These are phyloP conservation scores for Drosophila chauvacae DNA, from an alignment of 1,140 invertebrate species.

Conservation along the genomic window DNA sequence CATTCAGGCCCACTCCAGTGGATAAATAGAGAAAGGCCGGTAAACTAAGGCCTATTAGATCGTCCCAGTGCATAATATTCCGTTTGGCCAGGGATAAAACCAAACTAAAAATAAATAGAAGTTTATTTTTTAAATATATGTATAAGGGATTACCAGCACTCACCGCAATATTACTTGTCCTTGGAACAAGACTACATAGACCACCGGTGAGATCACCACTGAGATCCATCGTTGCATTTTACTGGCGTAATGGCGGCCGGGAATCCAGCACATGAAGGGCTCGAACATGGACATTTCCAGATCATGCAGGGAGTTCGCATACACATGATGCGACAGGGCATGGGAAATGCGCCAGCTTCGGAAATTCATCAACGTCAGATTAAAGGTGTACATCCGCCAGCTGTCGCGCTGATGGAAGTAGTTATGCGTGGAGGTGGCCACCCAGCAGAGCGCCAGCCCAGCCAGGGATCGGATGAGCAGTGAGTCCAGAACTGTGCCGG, in stretches of 20 bases:
- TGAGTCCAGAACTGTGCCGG: slow-evolving; percentile 85
- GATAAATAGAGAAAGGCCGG: slow-evolving; percentile 85
- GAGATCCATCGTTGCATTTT: slow-evolving; percentile 82
- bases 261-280: slow-evolving; percentile 89
- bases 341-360: slow-evolving; percentile 91
- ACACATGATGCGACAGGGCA: slow-evolving; percentile 91
- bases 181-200: slow-evolving; percentile 85
- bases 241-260: slow-evolving; percentile 85
- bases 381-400: slow-evolving; percentile 93
- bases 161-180: slow-evolving; percentile 85
- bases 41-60: slow-evolving; percentile 85
- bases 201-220: slow-evolving; percentile 85
- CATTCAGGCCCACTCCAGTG: slow-evolving; percentile 50
- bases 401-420: slow-evolving; percentile 92
- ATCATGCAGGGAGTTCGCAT: slow-evolving; percentile 91
- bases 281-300: slow-evolving; percentile 90
- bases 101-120: slow-evolving; percentile 26
- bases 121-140: too few species aligned
- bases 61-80: slow-evolving; percentile 76
- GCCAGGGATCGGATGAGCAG: slow-evolving; percentile 82
- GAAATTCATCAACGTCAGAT: slow-evolving; percentile 87
- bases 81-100: slow-evolving; percentile 35
- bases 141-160: background rate
- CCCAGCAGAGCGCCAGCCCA: slow-evolving; percentile 86
- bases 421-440: slow-evolving; percentile 89